phyloP scores from a whole-genome alignment of 2,888 invertebrate genomes.

The Polydesmus complanatus region DNA sequence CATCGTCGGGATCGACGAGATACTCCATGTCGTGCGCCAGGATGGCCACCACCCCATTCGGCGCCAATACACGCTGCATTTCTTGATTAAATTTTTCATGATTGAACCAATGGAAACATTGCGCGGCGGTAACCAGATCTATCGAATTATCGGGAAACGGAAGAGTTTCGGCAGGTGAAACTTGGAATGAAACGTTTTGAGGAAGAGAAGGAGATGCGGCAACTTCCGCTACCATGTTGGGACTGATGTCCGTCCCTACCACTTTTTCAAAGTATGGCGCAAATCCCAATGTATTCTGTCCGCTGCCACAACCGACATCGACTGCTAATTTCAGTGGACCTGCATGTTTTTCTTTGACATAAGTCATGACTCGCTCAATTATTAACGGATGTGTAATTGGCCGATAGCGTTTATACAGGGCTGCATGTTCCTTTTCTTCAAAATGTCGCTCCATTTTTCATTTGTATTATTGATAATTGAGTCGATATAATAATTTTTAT shows the following conservation, averaged over 20 bases:
- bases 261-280: conserved; percentile 33
- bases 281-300: conserved; percentile 35
- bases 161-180: conserved; percentile 31
- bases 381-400: not conserved
- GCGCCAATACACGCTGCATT: conserved; percentile 31
- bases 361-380: not conserved
- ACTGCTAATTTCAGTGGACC: conserved; percentile 18
- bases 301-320: conserved; percentile 40
- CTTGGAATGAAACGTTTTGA: conserved; percentile 26
- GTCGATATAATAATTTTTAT: too few species aligned
- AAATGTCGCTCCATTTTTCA: not conserved
- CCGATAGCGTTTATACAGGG: not conserved
- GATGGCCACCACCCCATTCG: conserved; percentile 32
- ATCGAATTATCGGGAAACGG: conserved; percentile 26
- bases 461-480: too few species aligned
- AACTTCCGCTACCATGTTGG: conserved; percentile 32
- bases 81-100: conserved; percentile 33
- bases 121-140: conserved; percentile 33
- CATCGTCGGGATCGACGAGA: not conserved
- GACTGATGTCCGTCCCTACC: conserved; percentile 35
- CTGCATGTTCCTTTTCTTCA: not conserved
- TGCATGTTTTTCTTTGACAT: not conserved
- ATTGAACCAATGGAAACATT: conserved; percentile 37
- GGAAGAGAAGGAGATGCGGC: conserved; percentile 15
- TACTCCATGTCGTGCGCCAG: not conserved